Evolutionary conservation across 2,113 vertebrate species (phyloP), one percentile per base, ranked within the genome.

Genomic region (Trematomus loennbergii): DNA sequence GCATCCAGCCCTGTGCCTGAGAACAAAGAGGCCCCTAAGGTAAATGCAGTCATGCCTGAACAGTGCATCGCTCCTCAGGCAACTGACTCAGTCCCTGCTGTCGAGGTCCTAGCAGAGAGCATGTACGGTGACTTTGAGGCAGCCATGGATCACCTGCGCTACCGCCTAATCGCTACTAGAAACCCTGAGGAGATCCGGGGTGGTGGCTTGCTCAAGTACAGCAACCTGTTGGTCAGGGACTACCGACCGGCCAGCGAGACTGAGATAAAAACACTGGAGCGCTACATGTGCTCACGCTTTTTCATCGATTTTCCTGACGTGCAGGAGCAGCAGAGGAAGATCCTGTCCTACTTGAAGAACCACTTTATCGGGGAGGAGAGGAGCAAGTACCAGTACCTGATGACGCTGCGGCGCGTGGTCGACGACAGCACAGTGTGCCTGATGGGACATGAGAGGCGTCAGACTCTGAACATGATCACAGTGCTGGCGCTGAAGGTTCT

Each of bases 271-370:
- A 97, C 90, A 1, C 92, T 97, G 61, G 97, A 99, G 84, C 96
- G 98, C 72, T 99, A 99, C 89, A 99, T 99, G 98, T 99, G 98
- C 91, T 99, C 97, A 8, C 95, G 97, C 48, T 99, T 99, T 91
- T 99, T 99, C 92, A 99, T 99, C 36, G 98, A 99, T 91, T 99
- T 99, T 92, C 96, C 97, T 11, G 96, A 98, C 12, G 94, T 99
- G 80, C 94, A 94, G 29, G 97, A 98, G 90, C 98, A 99, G 90
- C 96, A 97, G 84, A 95, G 96, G 88, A 98, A 97, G 92, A 98
- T 99, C 65, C 97, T 99, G 91, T 99, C 97, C 2, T 99, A 99
- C 84, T 94, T 99, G 87, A 95, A 88, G 83, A 98, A 98, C 91
- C 98, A 99, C 93, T 99, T 99, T 90, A 97, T 97, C 0, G 98